Conservation (phyloP, 64 coral and sea anemone species). For the Astreopora myriophthalma region DNA sequence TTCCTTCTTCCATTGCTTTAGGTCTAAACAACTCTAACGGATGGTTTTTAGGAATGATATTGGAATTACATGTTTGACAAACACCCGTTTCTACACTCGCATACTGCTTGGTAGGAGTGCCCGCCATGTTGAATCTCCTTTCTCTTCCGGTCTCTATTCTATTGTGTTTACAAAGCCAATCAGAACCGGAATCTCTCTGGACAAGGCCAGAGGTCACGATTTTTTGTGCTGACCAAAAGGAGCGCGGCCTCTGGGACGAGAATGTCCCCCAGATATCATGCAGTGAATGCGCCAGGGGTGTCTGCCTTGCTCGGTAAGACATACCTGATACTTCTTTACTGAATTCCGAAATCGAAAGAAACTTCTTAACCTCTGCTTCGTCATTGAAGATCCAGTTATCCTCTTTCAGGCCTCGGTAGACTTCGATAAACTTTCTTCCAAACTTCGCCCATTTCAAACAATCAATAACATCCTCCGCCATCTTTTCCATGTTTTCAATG, state of each 20-base stretch:
- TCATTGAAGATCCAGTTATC: conserved; percentile 60
- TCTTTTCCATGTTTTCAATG: conserved; percentile 4
- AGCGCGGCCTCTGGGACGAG: not conserved
- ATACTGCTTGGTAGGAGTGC: not conserved
- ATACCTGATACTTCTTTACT: too few relatives aligned
- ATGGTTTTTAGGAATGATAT: not conserved
- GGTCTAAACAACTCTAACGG: not conserved
- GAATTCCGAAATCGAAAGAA: too few relatives aligned
- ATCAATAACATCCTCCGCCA: conserved; percentile 6
- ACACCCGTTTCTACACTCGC: not conserved
- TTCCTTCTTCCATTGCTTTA: not conserved
- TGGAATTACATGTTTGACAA: not conserved
- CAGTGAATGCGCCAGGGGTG: too few relatives aligned
- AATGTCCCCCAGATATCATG: too few relatives aligned
- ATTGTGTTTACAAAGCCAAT: not conserved
- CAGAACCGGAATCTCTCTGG: not conserved
- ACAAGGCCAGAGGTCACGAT: not conserved
- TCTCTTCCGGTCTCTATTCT: not conserved
- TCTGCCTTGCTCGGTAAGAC: too few relatives aligned
- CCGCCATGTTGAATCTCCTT: not conserved
- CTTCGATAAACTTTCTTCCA: conserved; percentile 16
- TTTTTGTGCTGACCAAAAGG: not conserved
- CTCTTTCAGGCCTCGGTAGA: conserved; percentile 10
- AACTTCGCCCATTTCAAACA: conserved; percentile 10
- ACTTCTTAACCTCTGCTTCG: too few relatives aligned